Evolutionary conservation across 2,888 invertebrate species (phyloP).

Genomic region (Tuberolachnus salignus): DNA sequence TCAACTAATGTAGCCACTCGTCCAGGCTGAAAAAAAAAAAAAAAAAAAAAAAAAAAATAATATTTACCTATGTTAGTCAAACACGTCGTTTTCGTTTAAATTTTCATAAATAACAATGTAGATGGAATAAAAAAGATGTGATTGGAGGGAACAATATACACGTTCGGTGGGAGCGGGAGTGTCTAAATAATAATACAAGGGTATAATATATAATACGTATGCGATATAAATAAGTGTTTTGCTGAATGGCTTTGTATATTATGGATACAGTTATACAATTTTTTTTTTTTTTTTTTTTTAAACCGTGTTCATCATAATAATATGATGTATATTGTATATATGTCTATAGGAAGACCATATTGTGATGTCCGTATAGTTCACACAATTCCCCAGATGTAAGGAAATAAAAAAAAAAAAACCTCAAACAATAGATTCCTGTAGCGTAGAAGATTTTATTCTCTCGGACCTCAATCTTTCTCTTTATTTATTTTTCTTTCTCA

Average conservation of each 20-base stretch:
- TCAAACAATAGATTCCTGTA: slow-evolving; percentile 44
- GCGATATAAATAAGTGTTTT: neutral
- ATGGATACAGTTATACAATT: slow-evolving; percentile 33
- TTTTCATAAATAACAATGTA: slow-evolving; percentile 9
- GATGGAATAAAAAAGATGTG: neutral
- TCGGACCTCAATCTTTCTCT: neutral
- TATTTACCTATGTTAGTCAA: slow-evolving; percentile 28
- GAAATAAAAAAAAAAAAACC: slow-evolving; percentile 5
- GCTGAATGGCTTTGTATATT: slow-evolving; percentile 38
- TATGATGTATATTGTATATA: too few relatives aligned
- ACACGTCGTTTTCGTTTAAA: slow-evolving; percentile 4
- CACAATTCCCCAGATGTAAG: slow-evolving; percentile 28
- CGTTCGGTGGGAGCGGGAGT: slow-evolving; percentile 3
- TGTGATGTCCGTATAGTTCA: slow-evolving; percentile 27
- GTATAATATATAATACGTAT: neutral
- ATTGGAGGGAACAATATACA: slow-evolving; percentile 8
- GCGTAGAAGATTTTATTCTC: slow-evolving; percentile 35
- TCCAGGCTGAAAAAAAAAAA: slow-evolving; percentile 89
- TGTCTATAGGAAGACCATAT: slow-evolving; percentile 42
- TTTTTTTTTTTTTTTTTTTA: too few relatives aligned
- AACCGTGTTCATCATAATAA: slow-evolving; percentile 27
- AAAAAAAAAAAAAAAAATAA: too few relatives aligned
- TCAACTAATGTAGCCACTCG: slow-evolving; percentile 86
- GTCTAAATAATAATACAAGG: too few relatives aligned
- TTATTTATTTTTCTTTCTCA: neutral